Percentiles rank a stretch among this genome's conserved stretches.
Conservation (phyloP, 2,797 vertebrate genomes). For the Forpus xanthops region DNA sequence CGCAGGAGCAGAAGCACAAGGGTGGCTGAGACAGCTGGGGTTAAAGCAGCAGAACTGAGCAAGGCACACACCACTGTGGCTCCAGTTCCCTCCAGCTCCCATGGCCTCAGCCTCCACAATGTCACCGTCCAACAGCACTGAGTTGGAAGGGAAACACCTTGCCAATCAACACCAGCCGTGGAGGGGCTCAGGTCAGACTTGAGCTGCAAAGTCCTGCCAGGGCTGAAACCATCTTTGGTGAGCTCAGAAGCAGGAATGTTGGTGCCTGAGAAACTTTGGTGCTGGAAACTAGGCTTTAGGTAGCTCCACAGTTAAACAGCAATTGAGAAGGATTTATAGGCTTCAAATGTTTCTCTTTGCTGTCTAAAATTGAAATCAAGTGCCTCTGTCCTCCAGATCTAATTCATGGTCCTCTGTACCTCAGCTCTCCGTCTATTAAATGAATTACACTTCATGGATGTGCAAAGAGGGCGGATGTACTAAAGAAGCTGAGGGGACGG, state of each 20-base stretch:
- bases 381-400: background rate
- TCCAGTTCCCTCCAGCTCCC: background rate
- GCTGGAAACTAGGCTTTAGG: background rate
- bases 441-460: fast-evolving
- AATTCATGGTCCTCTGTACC: background rate
- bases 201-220: background rate
- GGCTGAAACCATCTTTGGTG: background rate
- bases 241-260: background rate
- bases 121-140: fast-evolving
- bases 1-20: background rate
- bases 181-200: background rate
- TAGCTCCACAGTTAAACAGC: background rate
- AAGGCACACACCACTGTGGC: background rate
- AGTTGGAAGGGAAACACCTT: background rate
- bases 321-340: background rate
- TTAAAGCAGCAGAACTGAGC: background rate
- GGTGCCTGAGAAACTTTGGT: fast-evolving
- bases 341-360: background rate
- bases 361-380: background rate
- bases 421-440: background rate
- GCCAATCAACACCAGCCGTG: background rate
- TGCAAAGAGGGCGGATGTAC: background rate
- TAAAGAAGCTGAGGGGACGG: background rate
- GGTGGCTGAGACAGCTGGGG: background rate
- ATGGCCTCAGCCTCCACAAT: background rate